Conservation (phyloP, 1,140 invertebrate genomes). For the Temnothorax longispinosus region DNA sequence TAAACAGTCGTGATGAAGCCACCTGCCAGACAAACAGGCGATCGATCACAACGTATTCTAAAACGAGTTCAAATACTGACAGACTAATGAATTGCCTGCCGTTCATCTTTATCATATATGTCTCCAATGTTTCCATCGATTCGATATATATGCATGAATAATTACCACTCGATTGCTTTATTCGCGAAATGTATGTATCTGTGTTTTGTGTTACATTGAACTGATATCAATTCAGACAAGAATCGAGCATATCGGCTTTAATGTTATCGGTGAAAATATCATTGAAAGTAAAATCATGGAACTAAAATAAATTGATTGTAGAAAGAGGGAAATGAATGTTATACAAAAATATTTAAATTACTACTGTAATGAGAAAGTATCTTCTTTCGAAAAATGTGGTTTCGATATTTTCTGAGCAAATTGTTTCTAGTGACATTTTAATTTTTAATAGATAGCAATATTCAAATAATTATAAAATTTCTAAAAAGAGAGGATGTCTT, state of each 20-base stretch:
- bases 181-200: background rate
- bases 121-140: background rate
- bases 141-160: slow-evolving; percentile 19
- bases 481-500: background rate
- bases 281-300: background rate
- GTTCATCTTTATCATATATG: background rate
- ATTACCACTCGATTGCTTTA: slow-evolving; percentile 12
- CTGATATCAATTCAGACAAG: background rate
- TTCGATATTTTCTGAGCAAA: background rate
- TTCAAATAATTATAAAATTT: background rate
- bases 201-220: background rate
- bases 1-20: slow-evolving; percentile 64
- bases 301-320: background rate
- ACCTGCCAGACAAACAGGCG: slow-evolving; percentile 19
- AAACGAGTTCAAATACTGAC: background rate
- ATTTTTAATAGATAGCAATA: background rate
- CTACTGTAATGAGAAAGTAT: background rate
- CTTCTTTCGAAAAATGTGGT: background rate
- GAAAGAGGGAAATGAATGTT: background rate
- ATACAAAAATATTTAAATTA: background rate
- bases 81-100: background rate
- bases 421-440: background rate
- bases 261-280: background rate
- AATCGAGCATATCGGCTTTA: background rate
- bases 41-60: slow-evolving; percentile 33